These are phyloP conservation scores for Alauda arvensis DNA, from an alignment of 2,797 vertebrate species.

Conservation along the genomic window DNA sequence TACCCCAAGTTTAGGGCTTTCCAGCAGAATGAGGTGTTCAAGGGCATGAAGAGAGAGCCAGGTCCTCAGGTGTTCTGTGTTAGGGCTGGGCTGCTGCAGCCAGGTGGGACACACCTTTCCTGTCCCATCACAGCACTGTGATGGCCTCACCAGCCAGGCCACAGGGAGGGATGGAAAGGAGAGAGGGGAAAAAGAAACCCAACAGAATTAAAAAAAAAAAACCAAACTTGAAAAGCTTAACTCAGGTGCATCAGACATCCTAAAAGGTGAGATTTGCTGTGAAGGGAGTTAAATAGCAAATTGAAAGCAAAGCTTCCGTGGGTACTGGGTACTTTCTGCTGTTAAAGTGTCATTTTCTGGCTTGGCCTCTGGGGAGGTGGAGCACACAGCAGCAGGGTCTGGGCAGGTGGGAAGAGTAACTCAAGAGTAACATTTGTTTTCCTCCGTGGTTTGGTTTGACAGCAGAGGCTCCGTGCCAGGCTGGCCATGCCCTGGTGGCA, in stretches of 20 bases:
- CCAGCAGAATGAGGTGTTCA: background rate
- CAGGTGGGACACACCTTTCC: background rate
- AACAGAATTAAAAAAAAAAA: background rate
- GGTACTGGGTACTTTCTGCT: background rate
- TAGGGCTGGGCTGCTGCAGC: background rate
- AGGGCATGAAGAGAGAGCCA: background rate
- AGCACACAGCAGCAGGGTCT: background rate
- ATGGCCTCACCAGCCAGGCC: background rate
- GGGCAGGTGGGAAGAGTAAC: background rate
- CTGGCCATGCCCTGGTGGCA: background rate
- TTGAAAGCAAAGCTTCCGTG: background rate
- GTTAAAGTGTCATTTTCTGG: constrained; percentile 24
- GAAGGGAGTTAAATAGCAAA: background rate
- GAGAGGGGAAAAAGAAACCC: background rate
- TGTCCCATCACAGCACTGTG: background rate
- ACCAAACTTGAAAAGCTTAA: constrained; percentile 32
- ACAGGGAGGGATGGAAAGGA: background rate
- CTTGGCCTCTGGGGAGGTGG: background rate
- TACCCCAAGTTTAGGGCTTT: background rate
- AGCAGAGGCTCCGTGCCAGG: background rate
- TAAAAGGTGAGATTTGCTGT: background rate
- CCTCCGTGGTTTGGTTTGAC: background rate
- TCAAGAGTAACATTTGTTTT: background rate
- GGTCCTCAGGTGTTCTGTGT: background rate
- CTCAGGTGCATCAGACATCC: constrained; percentile 43